Evolutionary conservation across 2,113 vertebrate genomes (phyloP).

Genomic region (Tringa solitaria): DNA sequence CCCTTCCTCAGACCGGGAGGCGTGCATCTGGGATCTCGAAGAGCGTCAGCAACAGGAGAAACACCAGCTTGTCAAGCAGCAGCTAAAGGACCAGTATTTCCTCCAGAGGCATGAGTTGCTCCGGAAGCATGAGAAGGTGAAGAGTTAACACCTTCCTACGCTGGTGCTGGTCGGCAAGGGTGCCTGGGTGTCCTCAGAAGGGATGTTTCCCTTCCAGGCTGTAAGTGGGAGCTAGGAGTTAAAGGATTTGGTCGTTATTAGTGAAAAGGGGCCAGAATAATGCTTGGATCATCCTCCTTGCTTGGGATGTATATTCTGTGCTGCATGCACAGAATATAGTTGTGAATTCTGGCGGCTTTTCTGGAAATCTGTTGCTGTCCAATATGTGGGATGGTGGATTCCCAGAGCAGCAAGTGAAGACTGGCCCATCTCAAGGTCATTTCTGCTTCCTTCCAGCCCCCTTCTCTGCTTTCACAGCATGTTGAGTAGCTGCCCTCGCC

Average conservation of each 20-base stretch:
- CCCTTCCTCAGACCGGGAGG: slow-evolving; percentile 81
- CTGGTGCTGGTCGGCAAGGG: not conserved
- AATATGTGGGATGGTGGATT: not conserved
- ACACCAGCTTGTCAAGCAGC: slow-evolving; percentile 93
- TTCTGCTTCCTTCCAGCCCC: not conserved
- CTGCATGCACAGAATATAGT: not conserved
- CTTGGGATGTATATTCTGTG: not conserved
- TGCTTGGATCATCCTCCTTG: rapidly evolving
- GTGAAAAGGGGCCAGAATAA: not conserved
- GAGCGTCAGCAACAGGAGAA: slow-evolving; percentile 90
- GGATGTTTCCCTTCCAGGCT: not conserved
- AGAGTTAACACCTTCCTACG: not conserved
- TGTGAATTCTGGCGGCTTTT: not conserved
- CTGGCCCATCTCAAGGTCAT: not conserved
- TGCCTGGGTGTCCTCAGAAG: not conserved
- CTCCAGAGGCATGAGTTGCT: slow-evolving; percentile 94
- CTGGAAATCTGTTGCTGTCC: not conserved
- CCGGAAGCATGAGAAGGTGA: slow-evolving; percentile 95
- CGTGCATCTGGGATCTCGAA: slow-evolving; percentile 88
- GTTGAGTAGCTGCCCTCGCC: not conserved
- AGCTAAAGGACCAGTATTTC: slow-evolving; percentile 97
- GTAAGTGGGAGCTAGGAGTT: not conserved
- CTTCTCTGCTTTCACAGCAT: not conserved
- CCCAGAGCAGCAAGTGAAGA: not conserved
- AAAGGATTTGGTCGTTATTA: not conserved